Conservation (phyloP, 2,797 vertebrate genomes). For the Anisognathus igniventris region DNA sequence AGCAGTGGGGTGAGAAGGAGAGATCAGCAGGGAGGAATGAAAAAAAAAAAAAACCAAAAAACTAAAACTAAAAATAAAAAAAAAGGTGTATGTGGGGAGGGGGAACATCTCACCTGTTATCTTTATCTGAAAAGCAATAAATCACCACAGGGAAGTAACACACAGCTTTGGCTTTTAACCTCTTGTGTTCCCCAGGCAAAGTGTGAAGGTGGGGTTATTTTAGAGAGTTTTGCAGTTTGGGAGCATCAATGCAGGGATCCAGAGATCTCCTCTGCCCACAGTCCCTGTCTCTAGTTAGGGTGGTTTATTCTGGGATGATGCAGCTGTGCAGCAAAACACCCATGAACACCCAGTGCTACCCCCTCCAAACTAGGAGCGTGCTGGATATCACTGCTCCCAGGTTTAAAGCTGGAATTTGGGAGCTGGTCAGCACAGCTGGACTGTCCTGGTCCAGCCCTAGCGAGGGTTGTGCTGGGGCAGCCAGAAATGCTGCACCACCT, state of each 20-base stretch:
- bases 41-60: no score
- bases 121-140: neutral
- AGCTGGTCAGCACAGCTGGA: neutral
- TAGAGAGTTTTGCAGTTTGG: neutral
- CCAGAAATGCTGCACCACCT: neutral
- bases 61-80: neutral
- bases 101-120: neutral
- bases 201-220: neutral
- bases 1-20: neutral
- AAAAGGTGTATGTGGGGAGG: neutral
- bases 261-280: neutral
- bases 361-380: neutral
- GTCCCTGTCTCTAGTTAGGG: neutral
- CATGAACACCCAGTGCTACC: neutral
- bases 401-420: constrained; percentile 39
- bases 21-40: neutral
- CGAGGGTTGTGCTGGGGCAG: neutral
- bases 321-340: constrained; percentile 18
- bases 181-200: neutral
- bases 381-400: neutral
- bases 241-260: neutral
- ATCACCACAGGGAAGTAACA: neutral
- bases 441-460: neutral
- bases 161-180: constrained; percentile 20
- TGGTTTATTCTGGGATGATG: neutral